Conservation (phyloP, 2,113 vertebrate genomes). For the Takifugu flavidus region DNA sequence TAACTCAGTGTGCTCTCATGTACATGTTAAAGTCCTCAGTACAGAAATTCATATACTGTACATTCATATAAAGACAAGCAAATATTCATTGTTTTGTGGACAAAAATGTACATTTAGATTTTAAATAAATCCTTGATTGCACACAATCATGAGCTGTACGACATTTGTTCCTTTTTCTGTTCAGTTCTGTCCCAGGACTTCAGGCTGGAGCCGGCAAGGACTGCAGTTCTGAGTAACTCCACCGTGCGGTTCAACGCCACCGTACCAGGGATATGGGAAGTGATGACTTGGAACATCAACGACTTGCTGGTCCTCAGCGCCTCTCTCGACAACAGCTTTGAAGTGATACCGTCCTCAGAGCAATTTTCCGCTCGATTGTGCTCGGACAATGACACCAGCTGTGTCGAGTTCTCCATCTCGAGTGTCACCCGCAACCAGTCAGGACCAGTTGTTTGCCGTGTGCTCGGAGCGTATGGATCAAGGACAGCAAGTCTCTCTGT, state of each 20-base stretch:
- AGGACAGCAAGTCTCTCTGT: conserved; percentile 46
- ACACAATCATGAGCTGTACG: too few species aligned
- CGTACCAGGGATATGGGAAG: neutral
- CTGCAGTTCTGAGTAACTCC: conserved; percentile 38
- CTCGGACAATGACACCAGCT: neutral
- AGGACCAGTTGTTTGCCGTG: conserved; percentile 35
- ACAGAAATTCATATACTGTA: too few species aligned
- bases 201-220: conserved; percentile 46
- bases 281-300: conserved; percentile 52
- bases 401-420: conserved; percentile 61
- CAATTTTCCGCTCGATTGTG: conserved; percentile 44
- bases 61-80: too few species aligned
- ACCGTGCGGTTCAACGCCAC: conserved; percentile 56
- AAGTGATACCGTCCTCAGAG: rapidly evolving
- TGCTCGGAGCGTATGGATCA: conserved; percentile 17
- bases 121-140: too few species aligned
- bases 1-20: too few species aligned
- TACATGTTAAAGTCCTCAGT: too few species aligned
- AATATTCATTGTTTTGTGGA: too few species aligned
- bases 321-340: rapidly evolving
- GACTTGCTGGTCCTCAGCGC: conserved; percentile 26
- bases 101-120: too few species aligned
- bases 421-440: conserved; percentile 13
- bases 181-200: conserved; percentile 27
- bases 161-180: neutral